Evolutionary conservation across 2,797 vertebrate species (phyloP).

Genomic region (Thaleichthys pacificus): DNA sequence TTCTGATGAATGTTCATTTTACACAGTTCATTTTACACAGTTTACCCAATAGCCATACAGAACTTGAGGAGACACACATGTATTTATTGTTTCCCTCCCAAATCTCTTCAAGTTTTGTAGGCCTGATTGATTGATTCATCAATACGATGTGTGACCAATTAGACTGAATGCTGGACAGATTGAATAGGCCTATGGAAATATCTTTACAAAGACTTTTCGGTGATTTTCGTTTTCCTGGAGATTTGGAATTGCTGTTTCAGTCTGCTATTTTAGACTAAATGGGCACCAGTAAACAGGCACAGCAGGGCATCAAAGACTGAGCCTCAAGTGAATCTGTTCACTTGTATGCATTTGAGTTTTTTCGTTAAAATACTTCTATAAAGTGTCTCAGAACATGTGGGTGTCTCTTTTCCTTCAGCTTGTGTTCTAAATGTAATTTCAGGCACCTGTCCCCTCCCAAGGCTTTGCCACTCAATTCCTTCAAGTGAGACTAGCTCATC

Average conservation of each 20-base stretch:
- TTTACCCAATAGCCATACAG: background rate
- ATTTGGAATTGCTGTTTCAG: constrained; percentile 16
- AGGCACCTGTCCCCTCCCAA: constrained; percentile 8
- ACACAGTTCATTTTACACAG: no score
- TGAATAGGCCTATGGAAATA: constrained; percentile 31
- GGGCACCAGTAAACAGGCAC: background rate
- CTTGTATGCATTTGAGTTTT: background rate
- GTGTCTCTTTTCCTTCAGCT: background rate
- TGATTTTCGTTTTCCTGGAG: constrained; percentile 18
- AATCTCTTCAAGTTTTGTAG: no score
- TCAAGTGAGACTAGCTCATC: background rate
- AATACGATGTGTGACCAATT: constrained; percentile 44
- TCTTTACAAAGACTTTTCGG: constrained; percentile 21
- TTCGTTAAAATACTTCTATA: background rate
- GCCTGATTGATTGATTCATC: constrained; percentile 38
- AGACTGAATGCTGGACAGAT: constrained; percentile 18
- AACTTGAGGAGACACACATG: no score
- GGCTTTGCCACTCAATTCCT: background rate
- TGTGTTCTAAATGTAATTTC: background rate
- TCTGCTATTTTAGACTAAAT: constrained; percentile 7
- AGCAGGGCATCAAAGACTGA: constrained; percentile 4
- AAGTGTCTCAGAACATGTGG: background rate
- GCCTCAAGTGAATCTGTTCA: background rate
- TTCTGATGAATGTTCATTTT: no score
- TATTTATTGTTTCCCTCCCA: no score